These are phyloP conservation scores for Dermolepida albohirtum DNA, from an alignment of 2,888 invertebrate genomes.

Conservation along the genomic window DNA sequence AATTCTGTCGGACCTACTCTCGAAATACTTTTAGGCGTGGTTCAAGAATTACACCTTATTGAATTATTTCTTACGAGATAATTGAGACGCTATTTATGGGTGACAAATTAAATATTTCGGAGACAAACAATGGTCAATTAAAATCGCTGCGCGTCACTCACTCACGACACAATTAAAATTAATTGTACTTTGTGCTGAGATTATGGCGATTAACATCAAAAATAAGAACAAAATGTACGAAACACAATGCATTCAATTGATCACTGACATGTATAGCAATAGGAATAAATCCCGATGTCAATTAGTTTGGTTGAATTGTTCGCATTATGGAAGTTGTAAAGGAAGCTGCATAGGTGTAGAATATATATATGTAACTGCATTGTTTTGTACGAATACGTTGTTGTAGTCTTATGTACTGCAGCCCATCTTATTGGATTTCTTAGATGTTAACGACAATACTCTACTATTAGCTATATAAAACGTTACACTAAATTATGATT, in stretches of 20 bases:
- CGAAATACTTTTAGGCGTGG: conserved; percentile 37
- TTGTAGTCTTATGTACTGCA: neutral
- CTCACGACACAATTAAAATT: conserved; percentile 32
- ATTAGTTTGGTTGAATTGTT: conserved; percentile 14
- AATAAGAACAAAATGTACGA: conserved; percentile 18
- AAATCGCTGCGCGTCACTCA: conserved; percentile 26
- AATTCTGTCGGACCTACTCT: conserved; percentile 32
- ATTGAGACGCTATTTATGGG: conserved; percentile 27
- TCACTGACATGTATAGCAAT: conserved; percentile 16
- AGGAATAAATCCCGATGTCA: conserved; percentile 27
- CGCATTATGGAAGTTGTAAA: neutral
- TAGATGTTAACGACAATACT: too few species aligned
- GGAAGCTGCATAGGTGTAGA: conserved; percentile 15
- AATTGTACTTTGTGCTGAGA: conserved; percentile 29
- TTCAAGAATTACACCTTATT: conserved; percentile 41
- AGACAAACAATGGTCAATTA: conserved; percentile 43
- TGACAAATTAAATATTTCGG: conserved; percentile 38
- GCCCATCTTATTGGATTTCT: too few species aligned
- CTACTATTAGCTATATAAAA: too few species aligned
- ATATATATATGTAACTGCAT: conserved; percentile 7
- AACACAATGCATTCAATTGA: conserved; percentile 3
- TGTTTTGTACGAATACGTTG: conserved; percentile 9
- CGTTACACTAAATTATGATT: too few species aligned
- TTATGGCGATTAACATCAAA: conserved; percentile 26
- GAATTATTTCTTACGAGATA: conserved; percentile 27